Conservation (phyloP, 1,140 invertebrate genomes). For the Heterodera schachtii region DNA sequence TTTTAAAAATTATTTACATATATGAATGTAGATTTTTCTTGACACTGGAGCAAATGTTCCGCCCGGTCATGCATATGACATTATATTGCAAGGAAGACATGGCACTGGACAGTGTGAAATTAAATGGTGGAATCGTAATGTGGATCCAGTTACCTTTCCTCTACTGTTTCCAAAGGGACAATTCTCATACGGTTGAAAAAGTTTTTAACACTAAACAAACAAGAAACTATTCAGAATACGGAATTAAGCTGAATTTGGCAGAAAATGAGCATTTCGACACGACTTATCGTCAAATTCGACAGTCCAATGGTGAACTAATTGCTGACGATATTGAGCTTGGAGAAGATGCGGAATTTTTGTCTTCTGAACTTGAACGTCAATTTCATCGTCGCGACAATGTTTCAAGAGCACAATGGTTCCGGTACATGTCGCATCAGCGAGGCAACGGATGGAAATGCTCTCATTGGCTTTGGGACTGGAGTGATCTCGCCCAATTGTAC, state of each 20-base stretch:
- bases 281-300: background rate
- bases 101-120: background rate
- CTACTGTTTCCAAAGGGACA: background rate
- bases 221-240: background rate
- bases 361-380: background rate
- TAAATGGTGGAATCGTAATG: conserved; percentile 1
- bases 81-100: background rate
- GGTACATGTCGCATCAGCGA: background rate
- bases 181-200: background rate
- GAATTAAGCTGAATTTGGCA: background rate
- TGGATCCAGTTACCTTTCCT: background rate
- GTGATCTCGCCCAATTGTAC: background rate
- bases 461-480: conserved; percentile 1
- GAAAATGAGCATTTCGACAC: background rate
- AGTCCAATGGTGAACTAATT: background rate
- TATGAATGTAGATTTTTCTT: background rate
- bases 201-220: background rate
- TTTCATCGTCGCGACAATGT: background rate
- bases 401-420: background rate
- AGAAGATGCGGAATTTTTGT: conserved; percentile 2
- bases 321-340: background rate
- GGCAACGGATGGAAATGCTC: background rate
- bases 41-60: conserved; percentile 11
- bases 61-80: background rate
- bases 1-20: background rate